phyloP scores from a whole-genome alignment of 2,888 invertebrate species.

The Lasiommata megera region DNA sequence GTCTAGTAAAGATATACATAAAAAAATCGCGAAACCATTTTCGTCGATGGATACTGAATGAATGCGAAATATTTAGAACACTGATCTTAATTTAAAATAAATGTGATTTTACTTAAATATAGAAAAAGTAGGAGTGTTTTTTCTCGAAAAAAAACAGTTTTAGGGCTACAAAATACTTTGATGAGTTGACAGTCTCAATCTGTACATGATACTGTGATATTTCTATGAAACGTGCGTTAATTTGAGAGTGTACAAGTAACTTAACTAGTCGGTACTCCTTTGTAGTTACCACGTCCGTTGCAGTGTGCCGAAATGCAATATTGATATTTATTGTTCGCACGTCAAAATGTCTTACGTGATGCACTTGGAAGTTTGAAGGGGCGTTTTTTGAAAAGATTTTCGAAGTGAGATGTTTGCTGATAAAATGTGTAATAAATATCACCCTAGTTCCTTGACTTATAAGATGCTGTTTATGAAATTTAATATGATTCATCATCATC shows the following conservation, averaged over 20 bases:
- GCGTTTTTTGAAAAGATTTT: slow-evolving; percentile 4
- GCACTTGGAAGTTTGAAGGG: slow-evolving; percentile 24
- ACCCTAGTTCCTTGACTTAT: background rate
- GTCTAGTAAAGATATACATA: no score
- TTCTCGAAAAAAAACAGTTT: no score
- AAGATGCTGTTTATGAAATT: background rate
- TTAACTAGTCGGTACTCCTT: background rate
- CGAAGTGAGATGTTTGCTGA: slow-evolving; percentile 23
- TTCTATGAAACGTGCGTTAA: background rate
- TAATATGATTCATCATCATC: no score
- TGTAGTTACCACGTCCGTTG: slow-evolving; percentile 2
- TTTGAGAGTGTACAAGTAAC: background rate
- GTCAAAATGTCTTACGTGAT: slow-evolving; percentile 39
- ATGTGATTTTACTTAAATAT: no score
- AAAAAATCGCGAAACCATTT: no score
- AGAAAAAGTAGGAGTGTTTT: no score
- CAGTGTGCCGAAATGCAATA: slow-evolving; percentile 2
- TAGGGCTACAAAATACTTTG: no score
- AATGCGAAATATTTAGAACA: no score
- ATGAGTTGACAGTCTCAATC: no score
- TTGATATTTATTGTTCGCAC: slow-evolving; percentile 17
- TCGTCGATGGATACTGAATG: no score
- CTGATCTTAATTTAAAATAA: no score
- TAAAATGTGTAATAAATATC: slow-evolving; percentile 19
- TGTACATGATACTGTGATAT: no score